A percentile compares a stretch with the other conserved stretches of the same genome.
Evolutionary conservation across 1,140 invertebrate species (phyloP).

Genomic region (Drosophila seguyi): DNA sequence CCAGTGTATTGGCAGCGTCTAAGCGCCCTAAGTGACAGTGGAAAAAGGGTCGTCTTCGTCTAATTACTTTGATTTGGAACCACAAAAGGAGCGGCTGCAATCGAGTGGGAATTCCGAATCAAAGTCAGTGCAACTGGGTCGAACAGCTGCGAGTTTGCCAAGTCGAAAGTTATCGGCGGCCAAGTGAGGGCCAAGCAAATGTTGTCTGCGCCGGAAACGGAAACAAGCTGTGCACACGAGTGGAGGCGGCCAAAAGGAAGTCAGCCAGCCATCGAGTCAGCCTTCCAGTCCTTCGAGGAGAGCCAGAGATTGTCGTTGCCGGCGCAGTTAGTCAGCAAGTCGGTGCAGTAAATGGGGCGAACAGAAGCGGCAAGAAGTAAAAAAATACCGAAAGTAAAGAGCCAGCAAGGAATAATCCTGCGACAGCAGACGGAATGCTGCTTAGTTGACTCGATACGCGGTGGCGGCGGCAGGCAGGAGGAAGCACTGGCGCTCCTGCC

Average conservation of each 20-base stretch:
- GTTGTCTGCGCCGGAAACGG: constrained; percentile 75
- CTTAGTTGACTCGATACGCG: constrained; percentile 26
- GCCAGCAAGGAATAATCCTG: constrained; percentile 39
- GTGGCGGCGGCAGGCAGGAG: background rate
- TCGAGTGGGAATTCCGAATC: constrained; percentile 50
- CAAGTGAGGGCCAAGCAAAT: constrained; percentile 64
- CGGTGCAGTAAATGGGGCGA: constrained; percentile 59
- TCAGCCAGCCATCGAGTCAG: constrained; percentile 46
- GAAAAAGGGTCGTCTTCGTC: constrained; percentile 23
- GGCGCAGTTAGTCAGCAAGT: constrained; percentile 55
- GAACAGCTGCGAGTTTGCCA: constrained; percentile 49
- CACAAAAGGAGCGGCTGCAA: constrained; percentile 13
- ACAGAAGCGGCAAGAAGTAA: constrained; percentile 22
- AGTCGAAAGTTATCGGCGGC: constrained; percentile 56
- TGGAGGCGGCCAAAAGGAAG: constrained; percentile 67
- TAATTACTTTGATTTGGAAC: constrained; percentile 57
- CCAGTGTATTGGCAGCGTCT: constrained; percentile 19
- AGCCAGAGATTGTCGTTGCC: constrained; percentile 48
- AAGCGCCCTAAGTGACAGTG: constrained; percentile 30
- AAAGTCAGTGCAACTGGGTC: constrained; percentile 63
- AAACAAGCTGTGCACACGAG: constrained; percentile 78
- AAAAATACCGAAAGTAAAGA: constrained; percentile 28
- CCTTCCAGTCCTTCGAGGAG: constrained; percentile 9
- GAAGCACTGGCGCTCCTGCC: constrained; percentile 4
- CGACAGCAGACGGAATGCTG: constrained; percentile 50